Conservation (phyloP, 2,888 invertebrate genomes). For the Opisthograptis luteolata region DNA sequence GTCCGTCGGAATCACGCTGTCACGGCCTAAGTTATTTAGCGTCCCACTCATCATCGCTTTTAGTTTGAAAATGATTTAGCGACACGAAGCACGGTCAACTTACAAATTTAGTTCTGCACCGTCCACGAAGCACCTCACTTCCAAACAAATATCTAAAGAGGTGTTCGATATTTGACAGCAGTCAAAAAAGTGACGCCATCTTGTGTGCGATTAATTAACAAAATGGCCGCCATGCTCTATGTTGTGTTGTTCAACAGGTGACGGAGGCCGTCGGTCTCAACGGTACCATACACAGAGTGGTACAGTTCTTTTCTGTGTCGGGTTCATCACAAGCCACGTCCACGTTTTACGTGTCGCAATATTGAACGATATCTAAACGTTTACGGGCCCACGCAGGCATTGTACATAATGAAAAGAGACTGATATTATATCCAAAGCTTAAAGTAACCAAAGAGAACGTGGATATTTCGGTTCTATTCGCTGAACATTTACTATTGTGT, state of each 20-base stretch:
- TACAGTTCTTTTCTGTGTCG: conserved; percentile 86
- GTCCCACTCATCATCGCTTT: conserved; percentile 73
- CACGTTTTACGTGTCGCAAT: conserved; percentile 86
- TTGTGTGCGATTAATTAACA: conserved; percentile 45
- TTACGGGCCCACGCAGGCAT: conserved; percentile 57
- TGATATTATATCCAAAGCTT: conserved; percentile 79
- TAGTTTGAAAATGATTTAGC: conserved; percentile 57
- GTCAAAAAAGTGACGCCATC: conserved; percentile 40
- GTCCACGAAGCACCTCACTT: conserved; percentile 53
- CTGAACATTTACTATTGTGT: conserved; percentile 80
- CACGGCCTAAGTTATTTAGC: conserved; percentile 72
- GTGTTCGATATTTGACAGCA: conserved; percentile 38
- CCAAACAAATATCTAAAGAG: conserved; percentile 31
- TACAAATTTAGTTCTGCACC: conserved; percentile 53
- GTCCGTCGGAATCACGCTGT: conserved; percentile 67
- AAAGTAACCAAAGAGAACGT: conserved; percentile 75
- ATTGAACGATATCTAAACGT: conserved; percentile 71
- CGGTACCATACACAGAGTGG: conserved; percentile 86
- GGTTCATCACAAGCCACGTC: conserved; percentile 85
- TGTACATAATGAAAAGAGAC: conserved; percentile 82
- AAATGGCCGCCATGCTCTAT: conserved; percentile 73
- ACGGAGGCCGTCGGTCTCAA: conserved; percentile 85
- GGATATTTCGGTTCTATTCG: conserved; percentile 76
- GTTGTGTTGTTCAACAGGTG: conserved; percentile 85
- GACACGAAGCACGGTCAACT: conserved; percentile 61